Evolutionary conservation across 2,113 vertebrate species (phyloP), one percentile per base, ranked within the genome.

Genomic region (Cariama cristata): DNA sequence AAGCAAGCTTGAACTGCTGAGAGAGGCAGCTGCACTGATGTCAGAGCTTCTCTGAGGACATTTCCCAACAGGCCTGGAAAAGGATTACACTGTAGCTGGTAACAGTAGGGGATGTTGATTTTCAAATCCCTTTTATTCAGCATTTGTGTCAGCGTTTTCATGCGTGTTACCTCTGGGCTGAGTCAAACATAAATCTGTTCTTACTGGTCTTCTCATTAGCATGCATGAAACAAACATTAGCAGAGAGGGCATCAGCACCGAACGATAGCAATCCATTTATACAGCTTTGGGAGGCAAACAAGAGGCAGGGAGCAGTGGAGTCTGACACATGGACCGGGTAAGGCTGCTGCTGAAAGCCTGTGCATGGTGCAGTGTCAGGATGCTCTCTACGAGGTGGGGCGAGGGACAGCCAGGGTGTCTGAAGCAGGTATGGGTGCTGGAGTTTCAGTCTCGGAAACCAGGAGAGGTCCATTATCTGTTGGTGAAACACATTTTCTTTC

Each of bases 121-220:
- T 98, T 80, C 94, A 89, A 97, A 91, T 91, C 94, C 95, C 92
- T 97, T 97, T 97, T 96, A 93, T 88, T 97, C 77, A 94, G 96
- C 86, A 91, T 96, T 96, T 95, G 97, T 98, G 95, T 96, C 95
- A 87, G 86, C 76, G 91, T 98, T 98, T 97, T 96, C 62, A 75
- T 97, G 95, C 94, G 33, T 95, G 76, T 97, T 97, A 97, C 95
- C 71, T 93, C 87, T 45, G n/a, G 72, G 85, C 91, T 73, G 67
- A 93, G 91, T 90, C 93, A 62, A 93, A 86, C 72, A 90, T 88
- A 93, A 90, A 96, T 94, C 76, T 92, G 45, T 73, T 96, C 91
- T 84, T 53, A 27, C 92, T 64, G 67, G 62, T 64, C 90, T 62
- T 72, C 93, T 97, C 95, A 97, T 96, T 97, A 94, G 92, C 74